Percentiles rank a stretch among this genome's conserved stretches.
These are phyloP conservation scores for Taenioides sp. DNA, from an alignment of 2,797 vertebrate species.

Conservation along the genomic window DNA sequence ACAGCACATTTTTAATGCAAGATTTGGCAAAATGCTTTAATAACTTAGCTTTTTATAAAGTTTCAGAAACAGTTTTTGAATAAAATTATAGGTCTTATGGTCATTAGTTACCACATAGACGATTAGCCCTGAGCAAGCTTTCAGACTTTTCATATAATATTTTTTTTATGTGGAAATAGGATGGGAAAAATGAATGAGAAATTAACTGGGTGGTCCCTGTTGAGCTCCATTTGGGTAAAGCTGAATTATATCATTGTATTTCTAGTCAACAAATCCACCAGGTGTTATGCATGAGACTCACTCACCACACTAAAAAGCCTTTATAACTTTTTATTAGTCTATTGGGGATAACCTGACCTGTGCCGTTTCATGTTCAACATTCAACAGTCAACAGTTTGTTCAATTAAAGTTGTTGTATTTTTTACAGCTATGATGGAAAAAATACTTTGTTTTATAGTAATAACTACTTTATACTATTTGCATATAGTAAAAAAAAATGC, in stretches of 20 bases:
- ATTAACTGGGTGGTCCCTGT: too few relatives aligned
- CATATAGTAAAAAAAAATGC: too few relatives aligned
- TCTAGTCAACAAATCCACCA: conserved; percentile 13
- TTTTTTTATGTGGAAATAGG: too few relatives aligned
- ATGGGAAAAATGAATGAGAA: too few relatives aligned
- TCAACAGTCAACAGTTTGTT: neutral
- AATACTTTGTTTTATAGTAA: neutral
- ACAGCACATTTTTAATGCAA: too few relatives aligned
- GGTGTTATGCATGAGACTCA: conserved; percentile 42
- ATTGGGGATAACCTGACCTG: conserved; percentile 22
- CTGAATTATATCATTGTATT: conserved; percentile 39
- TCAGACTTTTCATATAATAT: too few relatives aligned
- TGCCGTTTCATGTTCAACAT: conserved; percentile 58
- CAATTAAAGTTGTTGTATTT: neutral
- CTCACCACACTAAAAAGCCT: neutral
- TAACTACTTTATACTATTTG: neutral
- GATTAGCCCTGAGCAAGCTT: too few relatives aligned
- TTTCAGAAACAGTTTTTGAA: too few relatives aligned
- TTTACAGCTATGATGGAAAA: neutral
- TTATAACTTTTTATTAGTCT: neutral
- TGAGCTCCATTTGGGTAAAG: neutral
- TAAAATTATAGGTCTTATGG: too few relatives aligned
- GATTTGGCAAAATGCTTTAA: too few relatives aligned
- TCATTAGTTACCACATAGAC: too few relatives aligned
- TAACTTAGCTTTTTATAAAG: too few relatives aligned